A percentile compares a stretch with the other conserved stretches of the same genome.
Conservation (phyloP, 2,797 vertebrate species). For the Tenualosa thibaudeaui region DNA sequence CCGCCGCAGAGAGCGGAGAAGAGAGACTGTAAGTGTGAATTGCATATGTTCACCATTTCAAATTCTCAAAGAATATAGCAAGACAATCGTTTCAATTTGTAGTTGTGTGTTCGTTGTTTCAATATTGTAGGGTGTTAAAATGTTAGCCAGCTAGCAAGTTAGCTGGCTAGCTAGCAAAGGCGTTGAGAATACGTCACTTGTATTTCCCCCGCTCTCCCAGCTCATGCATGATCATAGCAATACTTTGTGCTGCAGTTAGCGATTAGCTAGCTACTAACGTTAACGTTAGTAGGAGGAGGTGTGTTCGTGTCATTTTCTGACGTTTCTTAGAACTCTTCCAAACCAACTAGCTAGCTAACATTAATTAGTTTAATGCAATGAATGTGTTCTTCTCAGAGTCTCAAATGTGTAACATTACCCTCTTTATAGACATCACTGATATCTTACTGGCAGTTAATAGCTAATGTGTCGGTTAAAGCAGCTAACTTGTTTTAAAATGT, state of each 20-base stretch:
- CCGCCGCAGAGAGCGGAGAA: constrained; percentile 87
- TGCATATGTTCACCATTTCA: constrained; percentile 61
- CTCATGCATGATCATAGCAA: constrained; percentile 54
- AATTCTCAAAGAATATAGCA: constrained; percentile 44
- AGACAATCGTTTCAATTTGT: constrained; percentile 48
- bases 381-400: neutral
- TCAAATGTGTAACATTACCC: neutral
- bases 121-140: constrained; percentile 68
- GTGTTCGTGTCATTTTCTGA: constrained; percentile 56
- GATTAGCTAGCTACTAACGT: constrained; percentile 27
- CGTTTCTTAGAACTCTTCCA: constrained; percentile 51
- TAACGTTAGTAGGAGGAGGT: constrained; percentile 40
- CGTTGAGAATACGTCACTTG: constrained; percentile 79
- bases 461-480: neutral
- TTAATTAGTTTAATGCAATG: constrained; percentile 19
- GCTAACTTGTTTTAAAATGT: constrained; percentile 34
- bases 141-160: constrained; percentile 64
- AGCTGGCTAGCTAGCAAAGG: constrained; percentile 62
- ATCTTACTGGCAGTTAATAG: neutral
- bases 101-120: constrained; percentile 62
- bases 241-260: constrained; percentile 47
- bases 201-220: constrained; percentile 60
- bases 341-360: constrained; percentile 18
- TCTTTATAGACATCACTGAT: neutral
- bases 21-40: constrained; percentile 83